Evolutionary conservation across 2,113 vertebrate species (phyloP).

Genomic region (Crotophaga sulcirostris): DNA sequence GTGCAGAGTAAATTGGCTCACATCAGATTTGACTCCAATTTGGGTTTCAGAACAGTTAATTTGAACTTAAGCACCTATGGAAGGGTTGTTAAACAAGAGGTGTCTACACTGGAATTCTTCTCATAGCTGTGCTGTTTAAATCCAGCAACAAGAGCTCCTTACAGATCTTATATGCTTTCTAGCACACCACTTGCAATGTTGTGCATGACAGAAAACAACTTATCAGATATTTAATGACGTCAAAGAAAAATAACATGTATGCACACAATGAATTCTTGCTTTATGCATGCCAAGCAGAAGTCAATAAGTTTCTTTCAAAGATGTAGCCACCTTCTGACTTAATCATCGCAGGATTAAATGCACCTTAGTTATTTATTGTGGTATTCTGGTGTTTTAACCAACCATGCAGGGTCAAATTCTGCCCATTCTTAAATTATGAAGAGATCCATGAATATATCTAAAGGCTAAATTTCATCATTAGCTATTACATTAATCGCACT

Average conservation of each 20-base stretch:
- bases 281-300: not conserved
- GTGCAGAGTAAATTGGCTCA: conserved; percentile 51
- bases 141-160: not conserved
- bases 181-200: not conserved
- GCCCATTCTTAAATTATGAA: not conserved
- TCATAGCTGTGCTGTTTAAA: conserved; percentile 4
- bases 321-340: not conserved
- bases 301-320: not conserved
- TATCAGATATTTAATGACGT: not conserved
- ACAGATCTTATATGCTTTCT: not conserved
- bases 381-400: not conserved
- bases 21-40: conserved; percentile 71
- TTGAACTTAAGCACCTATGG: conserved; percentile 63
- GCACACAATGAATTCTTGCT: not conserved
- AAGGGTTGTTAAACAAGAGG: conserved; percentile 49
- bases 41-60: conserved; percentile 66
- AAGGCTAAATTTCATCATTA: conserved; percentile 31
- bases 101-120: conserved; percentile 10
- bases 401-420: not conserved
- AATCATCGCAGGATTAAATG: not conserved
- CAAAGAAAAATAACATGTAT: not conserved
- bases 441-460: not conserved
- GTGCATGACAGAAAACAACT: conserved; percentile 1
- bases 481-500: conserved; percentile 11
- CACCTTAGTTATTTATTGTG: not conserved